Percentiles rank a stretch among this genome's conserved stretches.
phyloP scores from a whole-genome alignment of 2,888 invertebrate species.

The Pachliopta kotzebuea region DNA sequence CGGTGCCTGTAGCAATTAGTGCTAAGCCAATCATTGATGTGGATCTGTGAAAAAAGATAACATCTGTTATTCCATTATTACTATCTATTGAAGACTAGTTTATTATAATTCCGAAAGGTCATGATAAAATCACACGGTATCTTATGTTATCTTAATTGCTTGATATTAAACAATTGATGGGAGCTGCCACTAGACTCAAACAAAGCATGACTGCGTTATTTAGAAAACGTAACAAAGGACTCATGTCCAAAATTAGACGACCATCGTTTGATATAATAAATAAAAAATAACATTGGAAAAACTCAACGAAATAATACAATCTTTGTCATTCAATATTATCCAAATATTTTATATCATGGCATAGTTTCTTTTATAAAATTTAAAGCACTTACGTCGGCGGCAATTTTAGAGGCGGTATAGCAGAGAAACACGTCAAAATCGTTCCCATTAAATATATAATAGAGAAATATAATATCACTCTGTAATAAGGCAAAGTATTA shows the following conservation, averaged over 20 bases:
- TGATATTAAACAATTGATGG: no score
- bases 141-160: no score
- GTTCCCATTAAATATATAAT: constrained; percentile 87
- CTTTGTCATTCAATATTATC: no score
- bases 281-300: no score
- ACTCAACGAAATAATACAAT: no score
- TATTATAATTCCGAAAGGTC: background rate
- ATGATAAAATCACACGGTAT: background rate
- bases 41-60: constrained; percentile 65
- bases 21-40: constrained; percentile 79
- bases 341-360: no score
- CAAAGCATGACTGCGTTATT: no score
- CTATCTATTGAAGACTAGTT: background rate
- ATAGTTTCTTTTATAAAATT: background rate
- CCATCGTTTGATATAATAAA: no score
- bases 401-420: constrained; percentile 77
- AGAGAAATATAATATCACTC: constrained; percentile 88
- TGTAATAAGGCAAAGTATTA: constrained; percentile 52
- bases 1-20: constrained; percentile 88
- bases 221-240: no score
- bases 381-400: constrained; percentile 76
- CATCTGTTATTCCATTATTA: no score
- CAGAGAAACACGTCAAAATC: constrained; percentile 82
- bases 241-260: no score
- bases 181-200: no score